Base-by-base conservation (phyloP, 2,888 invertebrate genomes). In the Artemia sinica region DNA sequence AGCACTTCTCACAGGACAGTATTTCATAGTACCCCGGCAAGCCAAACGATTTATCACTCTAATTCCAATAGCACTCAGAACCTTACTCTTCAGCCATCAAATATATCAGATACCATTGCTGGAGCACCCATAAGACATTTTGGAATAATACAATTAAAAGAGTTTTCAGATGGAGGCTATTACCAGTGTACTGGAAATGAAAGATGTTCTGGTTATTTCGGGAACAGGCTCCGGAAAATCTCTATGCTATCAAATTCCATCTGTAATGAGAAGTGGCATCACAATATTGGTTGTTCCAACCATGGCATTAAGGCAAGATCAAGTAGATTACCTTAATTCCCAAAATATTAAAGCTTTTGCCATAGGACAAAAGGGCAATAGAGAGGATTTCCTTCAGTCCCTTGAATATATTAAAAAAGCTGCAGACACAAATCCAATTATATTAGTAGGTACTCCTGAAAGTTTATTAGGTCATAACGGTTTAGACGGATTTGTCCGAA, bases 351-450 rank as follows among this genome's bases (percentile, higher is more conserved):
- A 11, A 11, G 52, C 52, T 51, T 51, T 51, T n/a, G 52, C 11
- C 11, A 51, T 51, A 11, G 52, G 52, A 11, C 1, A 2, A 4
- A 4, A 3, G 2, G 14, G 3, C 2, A 52, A 2, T 1, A 2
- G 4, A 1, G 58, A 52, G 14, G 2, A 1, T 4, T 3, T n/a
- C 58, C 2, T 1, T 3, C 2, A 2, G 1, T 2, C 13, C 1
- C 3, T 1, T 3, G 4, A 52, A 13, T 1, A 3, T 3, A 3
- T 2, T 3, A 1, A 2, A 2, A 4, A 52, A 52, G 4, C 2
- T 2, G 58, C 4, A 4, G 1, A 52, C 11, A 51, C 52, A 2
- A 4, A 52, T 4, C 4, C 58, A 52, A 14, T 52, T 2, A 4
- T 52, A 2, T 14, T 52, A 4, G 58, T 4, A n/a, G 58, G 58